Evolutionary conservation across 2,797 vertebrate genomes (phyloP).

Genomic region (Sebastes nivosus): DNA sequence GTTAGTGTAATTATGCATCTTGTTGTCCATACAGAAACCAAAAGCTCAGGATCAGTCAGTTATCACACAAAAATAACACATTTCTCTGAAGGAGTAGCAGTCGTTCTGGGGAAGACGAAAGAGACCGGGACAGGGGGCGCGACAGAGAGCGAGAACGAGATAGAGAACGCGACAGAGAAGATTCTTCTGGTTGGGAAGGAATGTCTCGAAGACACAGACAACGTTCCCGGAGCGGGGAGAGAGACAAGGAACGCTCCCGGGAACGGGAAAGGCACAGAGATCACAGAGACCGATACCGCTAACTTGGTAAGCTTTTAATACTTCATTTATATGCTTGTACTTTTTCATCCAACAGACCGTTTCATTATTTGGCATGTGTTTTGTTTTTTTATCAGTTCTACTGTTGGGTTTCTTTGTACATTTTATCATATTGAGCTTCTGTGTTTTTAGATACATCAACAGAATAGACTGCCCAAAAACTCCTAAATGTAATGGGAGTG

Average conservation of each 20-base stretch:
- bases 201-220: conserved; percentile 72
- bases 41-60: background rate
- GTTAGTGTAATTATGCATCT: conserved; percentile 49
- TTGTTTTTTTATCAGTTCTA: background rate
- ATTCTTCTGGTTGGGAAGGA: conserved; percentile 65
- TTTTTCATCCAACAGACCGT: background rate
- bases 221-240: conserved; percentile 77
- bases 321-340: too few relatives aligned
- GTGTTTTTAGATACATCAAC: background rate
- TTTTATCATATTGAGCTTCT: background rate
- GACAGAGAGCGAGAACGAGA: conserved; percentile 83
- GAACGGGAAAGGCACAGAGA: conserved; percentile 85
- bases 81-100: conserved; percentile 76
- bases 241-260: conserved; percentile 86
- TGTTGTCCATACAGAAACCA: background rate
- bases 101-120: conserved; percentile 76
- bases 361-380: background rate
- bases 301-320: conserved; percentile 55
- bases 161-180: conserved; percentile 83
- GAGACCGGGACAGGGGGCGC: conserved; percentile 82
- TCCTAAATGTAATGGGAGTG: background rate
- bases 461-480: background rate
- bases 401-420: background rate
- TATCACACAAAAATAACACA: background rate
- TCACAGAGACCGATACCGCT: conserved; percentile 85